Percentiles rank a stretch among this genome's conserved stretches.
phyloP scores from a whole-genome alignment of 2,888 invertebrate genomes.

The Aproaerema taeniolella region DNA sequence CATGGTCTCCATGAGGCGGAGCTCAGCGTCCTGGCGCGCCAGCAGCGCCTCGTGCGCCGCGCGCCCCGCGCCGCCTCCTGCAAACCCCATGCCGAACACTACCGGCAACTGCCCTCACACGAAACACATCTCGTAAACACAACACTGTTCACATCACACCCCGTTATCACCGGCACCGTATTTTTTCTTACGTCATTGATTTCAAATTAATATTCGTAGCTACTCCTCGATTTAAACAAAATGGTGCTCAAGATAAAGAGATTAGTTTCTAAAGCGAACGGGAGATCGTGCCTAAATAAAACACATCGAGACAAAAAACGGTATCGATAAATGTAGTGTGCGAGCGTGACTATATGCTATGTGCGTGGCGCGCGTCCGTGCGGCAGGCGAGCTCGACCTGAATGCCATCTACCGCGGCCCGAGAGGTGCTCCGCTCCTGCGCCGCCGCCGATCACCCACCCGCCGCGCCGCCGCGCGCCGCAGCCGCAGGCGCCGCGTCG shows the following conservation, averaged over 20 bases:
- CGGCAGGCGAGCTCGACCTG: constrained; percentile 50
- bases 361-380: constrained; percentile 47
- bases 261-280: constrained; percentile 27
- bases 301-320: constrained; percentile 35
- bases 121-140: constrained; percentile 65
- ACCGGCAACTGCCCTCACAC: constrained; percentile 41
- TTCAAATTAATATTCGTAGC: no score
- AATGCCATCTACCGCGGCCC: constrained; percentile 57
- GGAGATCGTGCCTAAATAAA: constrained; percentile 31
- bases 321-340: constrained; percentile 35
- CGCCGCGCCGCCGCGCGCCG: neutral
- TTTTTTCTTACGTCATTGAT: constrained; percentile 42
- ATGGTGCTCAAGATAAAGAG: no score
- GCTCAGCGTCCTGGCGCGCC: constrained; percentile 93
- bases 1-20: constrained; percentile 94
- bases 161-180: constrained; percentile 57
- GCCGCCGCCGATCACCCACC: constrained; percentile 21
- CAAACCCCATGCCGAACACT: constrained; percentile 85
- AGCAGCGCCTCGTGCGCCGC: constrained; percentile 94
- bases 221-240: no score
- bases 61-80: constrained; percentile 90
- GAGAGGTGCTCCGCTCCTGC: constrained; percentile 34
- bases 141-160: constrained; percentile 65
- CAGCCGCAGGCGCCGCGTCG: neutral
- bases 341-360: no score